Evolutionary conservation across 2,113 vertebrate species (phyloP).

Genomic region (Excalfactoria chinensis): DNA sequence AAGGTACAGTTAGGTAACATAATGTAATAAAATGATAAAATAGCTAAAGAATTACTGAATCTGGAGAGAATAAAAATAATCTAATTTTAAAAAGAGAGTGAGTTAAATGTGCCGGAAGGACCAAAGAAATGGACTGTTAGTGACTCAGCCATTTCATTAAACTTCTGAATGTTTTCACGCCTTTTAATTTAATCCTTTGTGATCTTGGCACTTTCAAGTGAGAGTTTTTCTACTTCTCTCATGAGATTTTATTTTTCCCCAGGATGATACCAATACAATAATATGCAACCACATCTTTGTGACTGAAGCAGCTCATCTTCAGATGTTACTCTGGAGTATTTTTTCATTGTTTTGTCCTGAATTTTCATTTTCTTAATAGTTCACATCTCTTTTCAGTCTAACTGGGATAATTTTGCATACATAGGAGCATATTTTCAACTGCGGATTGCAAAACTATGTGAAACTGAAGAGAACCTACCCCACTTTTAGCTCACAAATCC

Average conservation of each 20-base stretch:
- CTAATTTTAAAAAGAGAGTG: background rate
- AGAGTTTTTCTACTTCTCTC: background rate
- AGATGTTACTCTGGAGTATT: background rate
- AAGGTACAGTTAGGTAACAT: background rate
- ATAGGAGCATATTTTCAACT: background rate
- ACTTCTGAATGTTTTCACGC: background rate
- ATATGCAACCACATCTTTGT: background rate
- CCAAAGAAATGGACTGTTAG: background rate
- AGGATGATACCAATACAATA: background rate
- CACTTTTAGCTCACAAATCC: background rate
- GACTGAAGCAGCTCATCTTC: background rate
- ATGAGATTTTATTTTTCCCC: background rate
- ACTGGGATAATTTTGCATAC: background rate
- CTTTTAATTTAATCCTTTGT: constrained; percentile 15
- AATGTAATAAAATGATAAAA: background rate
- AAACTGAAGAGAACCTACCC: background rate
- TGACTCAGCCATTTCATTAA: background rate
- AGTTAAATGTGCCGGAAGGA: background rate
- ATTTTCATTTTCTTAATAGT: background rate
- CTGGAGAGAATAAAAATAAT: constrained; percentile 7
- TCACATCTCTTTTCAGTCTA: background rate
- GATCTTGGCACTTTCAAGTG: background rate
- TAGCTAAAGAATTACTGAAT: background rate
- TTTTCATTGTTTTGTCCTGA: background rate
- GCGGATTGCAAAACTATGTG: background rate